phyloP scores from a whole-genome alignment of 2,888 invertebrate species.

The Rapana venosa region DNA sequence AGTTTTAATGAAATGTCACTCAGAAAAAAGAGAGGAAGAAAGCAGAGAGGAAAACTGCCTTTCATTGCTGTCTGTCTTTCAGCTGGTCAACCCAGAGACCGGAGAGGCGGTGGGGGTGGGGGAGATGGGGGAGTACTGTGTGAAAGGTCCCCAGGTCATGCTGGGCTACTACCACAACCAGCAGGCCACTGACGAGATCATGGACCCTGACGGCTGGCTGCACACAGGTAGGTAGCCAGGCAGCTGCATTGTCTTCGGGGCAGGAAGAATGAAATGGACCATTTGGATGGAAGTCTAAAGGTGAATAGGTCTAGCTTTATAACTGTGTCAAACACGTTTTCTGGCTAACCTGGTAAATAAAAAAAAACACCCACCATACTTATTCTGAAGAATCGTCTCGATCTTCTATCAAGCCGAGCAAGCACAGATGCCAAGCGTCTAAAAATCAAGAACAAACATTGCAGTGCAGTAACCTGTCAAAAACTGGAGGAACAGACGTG shows the following conservation, averaged over 20 bases:
- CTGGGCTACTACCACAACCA: slow-evolving; percentile 90
- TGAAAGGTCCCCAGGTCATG: slow-evolving; percentile 89
- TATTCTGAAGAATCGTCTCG: no score
- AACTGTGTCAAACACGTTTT: no score
- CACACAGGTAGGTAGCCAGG: slow-evolving; percentile 79
- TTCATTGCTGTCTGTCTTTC: neutral
- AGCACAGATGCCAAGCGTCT: no score
- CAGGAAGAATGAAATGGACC: slow-evolving; percentile 85
- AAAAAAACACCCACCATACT: no score
- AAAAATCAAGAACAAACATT: no score
- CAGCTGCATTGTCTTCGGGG: slow-evolving; percentile 92
- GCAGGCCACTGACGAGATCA: slow-evolving; percentile 83
- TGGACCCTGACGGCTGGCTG: slow-evolving; percentile 89
- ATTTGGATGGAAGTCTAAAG: slow-evolving; percentile 80
- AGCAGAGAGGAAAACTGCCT: neutral
- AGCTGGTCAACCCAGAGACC: slow-evolving; percentile 78
- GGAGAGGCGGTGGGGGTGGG: slow-evolving; percentile 82
- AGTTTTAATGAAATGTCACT: no score
- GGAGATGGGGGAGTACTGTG: slow-evolving; percentile 89
- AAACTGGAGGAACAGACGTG: no score
- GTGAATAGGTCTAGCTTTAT: no score
- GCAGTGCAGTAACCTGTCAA: no score
- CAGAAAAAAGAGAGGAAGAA: neutral
- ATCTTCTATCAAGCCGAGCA: no score
- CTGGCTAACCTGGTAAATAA: no score